Conservation (phyloP, 2,113 vertebrate species). For the Ceyx melanurus region DNA sequence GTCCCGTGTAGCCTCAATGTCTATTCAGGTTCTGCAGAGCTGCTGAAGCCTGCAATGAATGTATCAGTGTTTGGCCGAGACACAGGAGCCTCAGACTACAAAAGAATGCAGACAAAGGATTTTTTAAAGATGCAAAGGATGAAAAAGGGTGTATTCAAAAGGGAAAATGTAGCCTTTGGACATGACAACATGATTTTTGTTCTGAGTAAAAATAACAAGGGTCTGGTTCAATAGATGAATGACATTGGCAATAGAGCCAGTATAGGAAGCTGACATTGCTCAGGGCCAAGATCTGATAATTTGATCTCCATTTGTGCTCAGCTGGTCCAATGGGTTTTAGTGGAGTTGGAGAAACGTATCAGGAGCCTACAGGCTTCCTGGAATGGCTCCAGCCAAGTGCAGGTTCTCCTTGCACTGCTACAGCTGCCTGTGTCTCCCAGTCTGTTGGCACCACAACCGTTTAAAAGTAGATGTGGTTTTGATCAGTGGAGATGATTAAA, state of each 20-base stretch:
- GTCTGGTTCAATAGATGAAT: neutral
- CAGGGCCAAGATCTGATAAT: constrained; percentile 32
- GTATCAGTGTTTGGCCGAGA: constrained; percentile 42
- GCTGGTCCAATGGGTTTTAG: constrained; percentile 1
- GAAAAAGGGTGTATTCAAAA: constrained; percentile 37
- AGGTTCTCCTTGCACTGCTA: neutral
- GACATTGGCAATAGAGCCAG: neutral
- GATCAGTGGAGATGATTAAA: neutral
- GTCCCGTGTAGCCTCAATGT: neutral
- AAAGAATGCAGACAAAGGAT: constrained; percentile 45
- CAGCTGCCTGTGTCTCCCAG: neutral
- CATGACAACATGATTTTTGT: constrained; percentile 55
- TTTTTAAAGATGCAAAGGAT: constrained; percentile 20
- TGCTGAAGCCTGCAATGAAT: constrained; percentile 58
- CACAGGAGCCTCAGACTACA: constrained; percentile 44
- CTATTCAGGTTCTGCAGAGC: constrained; percentile 56
- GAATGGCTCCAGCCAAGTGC: neutral
- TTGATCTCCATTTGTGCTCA: constrained; percentile 46
- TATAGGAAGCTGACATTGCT: neutral
- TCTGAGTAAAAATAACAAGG: constrained; percentile 23
- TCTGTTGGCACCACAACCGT: neutral
- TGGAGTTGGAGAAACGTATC: neutral
- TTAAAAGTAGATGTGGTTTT: neutral
- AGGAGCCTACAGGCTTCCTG: constrained; percentile 33
- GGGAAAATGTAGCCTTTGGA: constrained; percentile 36